phyloP scores from a whole-genome alignment of 2,888 invertebrate genomes.

The Mycogona germanica region DNA sequence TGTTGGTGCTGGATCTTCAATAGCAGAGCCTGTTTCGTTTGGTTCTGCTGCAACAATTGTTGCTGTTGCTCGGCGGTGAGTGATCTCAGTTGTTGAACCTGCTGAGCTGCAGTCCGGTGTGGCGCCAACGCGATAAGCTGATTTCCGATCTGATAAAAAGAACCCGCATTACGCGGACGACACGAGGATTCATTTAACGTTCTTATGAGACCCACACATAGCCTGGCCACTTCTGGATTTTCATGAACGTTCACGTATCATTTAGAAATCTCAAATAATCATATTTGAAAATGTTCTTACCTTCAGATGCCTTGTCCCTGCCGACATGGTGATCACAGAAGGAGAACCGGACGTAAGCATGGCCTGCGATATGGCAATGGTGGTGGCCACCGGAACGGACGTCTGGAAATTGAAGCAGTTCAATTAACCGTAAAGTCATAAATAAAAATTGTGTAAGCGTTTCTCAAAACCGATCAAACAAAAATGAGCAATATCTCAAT shows the following conservation, averaged over 20 bases:
- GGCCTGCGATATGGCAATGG: constrained; percentile 17
- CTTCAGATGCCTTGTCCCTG: constrained; percentile 8
- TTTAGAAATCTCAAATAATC: no score
- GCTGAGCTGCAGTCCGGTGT: constrained; percentile 26
- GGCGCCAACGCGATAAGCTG: constrained; percentile 34
- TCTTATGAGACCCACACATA: no score
- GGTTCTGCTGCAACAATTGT: constrained; percentile 24
- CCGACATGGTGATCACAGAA: constrained; percentile 11
- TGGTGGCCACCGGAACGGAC: constrained; percentile 12
- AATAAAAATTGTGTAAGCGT: no score
- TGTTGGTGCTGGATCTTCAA: constrained; percentile 24
- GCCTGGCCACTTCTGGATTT: no score
- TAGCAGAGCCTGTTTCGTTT: constrained; percentile 25
- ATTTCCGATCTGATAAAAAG: constrained; percentile 33
- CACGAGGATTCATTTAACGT: no score
- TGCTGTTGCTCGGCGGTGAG: constrained; percentile 30
- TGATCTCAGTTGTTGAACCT: constrained; percentile 27
- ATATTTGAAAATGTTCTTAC: background rate
- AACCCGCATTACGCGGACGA: no score
- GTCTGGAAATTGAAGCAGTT: background rate
- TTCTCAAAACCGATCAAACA: no score
- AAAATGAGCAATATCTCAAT: no score
- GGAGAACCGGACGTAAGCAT: constrained; percentile 17
- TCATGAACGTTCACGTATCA: no score
- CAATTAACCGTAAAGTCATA: no score